phyloP scores from a whole-genome alignment of 2,888 invertebrate species.

The Oscheius sp. region DNA sequence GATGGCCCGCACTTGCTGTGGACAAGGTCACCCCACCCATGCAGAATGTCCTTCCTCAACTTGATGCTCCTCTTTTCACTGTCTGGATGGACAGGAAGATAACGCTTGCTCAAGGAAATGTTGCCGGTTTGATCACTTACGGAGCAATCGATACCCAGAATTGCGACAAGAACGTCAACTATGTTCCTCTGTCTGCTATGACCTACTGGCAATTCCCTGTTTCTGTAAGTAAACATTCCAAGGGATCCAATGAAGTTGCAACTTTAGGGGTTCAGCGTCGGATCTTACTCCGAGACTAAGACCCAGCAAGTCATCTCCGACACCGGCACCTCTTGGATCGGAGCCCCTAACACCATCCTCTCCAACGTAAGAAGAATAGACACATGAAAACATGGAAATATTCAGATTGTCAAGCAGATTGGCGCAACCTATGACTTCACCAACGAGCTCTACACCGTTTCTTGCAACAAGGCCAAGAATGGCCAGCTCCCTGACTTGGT shows the following conservation, averaged over 20 bases:
- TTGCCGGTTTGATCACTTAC: slow-evolving; percentile 62
- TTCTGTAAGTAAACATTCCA: slow-evolving; percentile 17
- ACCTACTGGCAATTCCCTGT: slow-evolving; percentile 70
- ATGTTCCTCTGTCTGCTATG: slow-evolving; percentile 61
- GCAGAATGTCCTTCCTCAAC: slow-evolving; percentile 88
- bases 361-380: slow-evolving; percentile 14
- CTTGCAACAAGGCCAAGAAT: slow-evolving; percentile 52
- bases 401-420: slow-evolving; percentile 50
- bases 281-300: slow-evolving; percentile 51
- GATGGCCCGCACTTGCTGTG: slow-evolving; percentile 81
- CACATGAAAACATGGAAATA: not conserved
- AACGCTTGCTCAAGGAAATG: slow-evolving; percentile 6
- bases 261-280: slow-evolving; percentile 47
- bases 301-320: slow-evolving; percentile 63
- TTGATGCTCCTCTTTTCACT: slow-evolving; percentile 84
- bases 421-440: slow-evolving; percentile 56
- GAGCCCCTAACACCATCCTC: slow-evolving; percentile 53
- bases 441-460: slow-evolving; percentile 57
- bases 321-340: slow-evolving; percentile 68
- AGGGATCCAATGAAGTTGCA: not conserved
- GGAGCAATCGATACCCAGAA: slow-evolving; percentile 65
- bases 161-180: slow-evolving; percentile 61
- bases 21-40: slow-evolving; percentile 92
- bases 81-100: slow-evolving; percentile 83
- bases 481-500: slow-evolving; percentile 57